These are phyloP conservation scores for Triplophysa bombifrons DNA, from an alignment of 2,797 vertebrate genomes.

Conservation along the genomic window DNA sequence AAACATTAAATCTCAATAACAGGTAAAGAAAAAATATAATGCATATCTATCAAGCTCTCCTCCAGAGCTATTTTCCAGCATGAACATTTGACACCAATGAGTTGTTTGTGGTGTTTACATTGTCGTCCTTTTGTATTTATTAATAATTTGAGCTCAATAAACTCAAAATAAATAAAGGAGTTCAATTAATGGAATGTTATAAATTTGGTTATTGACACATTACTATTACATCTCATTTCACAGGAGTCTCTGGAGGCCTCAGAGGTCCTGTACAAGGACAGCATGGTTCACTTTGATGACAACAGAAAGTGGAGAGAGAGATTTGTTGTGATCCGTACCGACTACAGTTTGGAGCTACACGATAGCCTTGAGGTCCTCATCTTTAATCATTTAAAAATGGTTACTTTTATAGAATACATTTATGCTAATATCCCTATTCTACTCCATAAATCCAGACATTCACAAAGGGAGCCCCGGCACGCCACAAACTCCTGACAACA, in stretches of 20 bases:
- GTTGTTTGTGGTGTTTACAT: neutral
- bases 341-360: conserved; percentile 84
- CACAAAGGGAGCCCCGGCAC: conserved; percentile 78
- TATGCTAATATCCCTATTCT: neutral
- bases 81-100: neutral
- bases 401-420: neutral
- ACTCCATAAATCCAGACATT: conserved; percentile 74
- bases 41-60: too few relatives aligned
- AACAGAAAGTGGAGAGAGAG: conserved; percentile 87
- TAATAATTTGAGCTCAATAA: too few relatives aligned
- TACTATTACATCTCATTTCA: neutral
- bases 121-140: too few relatives aligned
- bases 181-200: neutral
- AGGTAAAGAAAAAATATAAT: neutral
- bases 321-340: conserved; percentile 77
- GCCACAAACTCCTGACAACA: conserved; percentile 76
- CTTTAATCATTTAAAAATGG: neutral
- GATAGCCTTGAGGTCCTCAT: conserved; percentile 83
- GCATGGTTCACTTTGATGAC: conserved; percentile 80
- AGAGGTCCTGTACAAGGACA: conserved; percentile 79
- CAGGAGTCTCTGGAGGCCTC: conserved; percentile 69
- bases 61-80: neutral
- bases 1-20: neutral
- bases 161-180: too few relatives aligned
- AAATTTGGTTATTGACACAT: neutral